phyloP scores from a whole-genome alignment of 2,113 vertebrate species.

The Gavialis gangeticus region DNA sequence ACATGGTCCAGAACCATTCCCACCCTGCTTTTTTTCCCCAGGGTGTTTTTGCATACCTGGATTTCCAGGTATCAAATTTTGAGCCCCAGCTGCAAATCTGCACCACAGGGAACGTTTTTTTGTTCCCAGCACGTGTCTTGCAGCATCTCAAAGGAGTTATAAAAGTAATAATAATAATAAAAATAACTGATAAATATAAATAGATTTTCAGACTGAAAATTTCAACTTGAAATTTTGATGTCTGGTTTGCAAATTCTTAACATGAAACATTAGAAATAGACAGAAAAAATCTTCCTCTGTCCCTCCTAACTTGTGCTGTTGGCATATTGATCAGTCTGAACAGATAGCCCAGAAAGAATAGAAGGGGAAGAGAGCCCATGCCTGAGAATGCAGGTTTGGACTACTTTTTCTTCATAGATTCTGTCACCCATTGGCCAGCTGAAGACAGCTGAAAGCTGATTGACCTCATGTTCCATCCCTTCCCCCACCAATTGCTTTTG shows the following conservation, averaged over 20 bases:
- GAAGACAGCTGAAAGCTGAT: background rate
- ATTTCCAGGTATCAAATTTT: no score
- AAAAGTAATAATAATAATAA: background rate
- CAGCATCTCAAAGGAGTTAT: no score
- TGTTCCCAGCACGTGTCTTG: no score
- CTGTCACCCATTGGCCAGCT: background rate
- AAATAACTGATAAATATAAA: background rate
- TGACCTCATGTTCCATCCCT: background rate
- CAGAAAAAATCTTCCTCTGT: background rate
- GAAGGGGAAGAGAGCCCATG: background rate
- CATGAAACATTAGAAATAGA: background rate
- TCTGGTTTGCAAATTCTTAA: conserved; percentile 14
- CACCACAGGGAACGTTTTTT: no score
- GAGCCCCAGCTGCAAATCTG: no score
- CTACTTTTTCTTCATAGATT: background rate
- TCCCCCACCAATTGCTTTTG: background rate
- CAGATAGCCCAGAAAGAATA: background rate
- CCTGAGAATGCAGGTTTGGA: background rate
- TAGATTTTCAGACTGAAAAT: background rate
- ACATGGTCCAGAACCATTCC: no score
- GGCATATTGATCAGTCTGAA: background rate
- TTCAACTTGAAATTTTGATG: background rate
- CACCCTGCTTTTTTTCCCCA: no score
- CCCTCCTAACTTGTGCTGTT: background rate
- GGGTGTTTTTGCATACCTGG: no score